Percentiles rank a stretch among this genome's conserved stretches.
Conservation (phyloP, 2,888 invertebrate genomes). For the Urechis unicinctus region DNA sequence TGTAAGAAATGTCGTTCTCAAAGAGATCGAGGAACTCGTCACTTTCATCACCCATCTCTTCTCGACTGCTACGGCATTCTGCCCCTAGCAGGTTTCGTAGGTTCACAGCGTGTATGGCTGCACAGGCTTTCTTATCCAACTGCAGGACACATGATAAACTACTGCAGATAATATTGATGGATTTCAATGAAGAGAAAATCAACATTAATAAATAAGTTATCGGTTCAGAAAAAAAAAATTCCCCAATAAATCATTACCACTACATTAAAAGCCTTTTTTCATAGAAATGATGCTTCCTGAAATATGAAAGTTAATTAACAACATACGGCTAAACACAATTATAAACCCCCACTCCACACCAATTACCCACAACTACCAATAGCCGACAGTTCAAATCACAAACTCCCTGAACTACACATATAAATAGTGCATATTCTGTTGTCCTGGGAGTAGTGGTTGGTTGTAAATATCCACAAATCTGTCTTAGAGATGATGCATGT, state of each 20-base stretch:
- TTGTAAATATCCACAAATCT: neutral
- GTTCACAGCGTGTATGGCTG: constrained; percentile 98
- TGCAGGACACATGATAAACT: constrained; percentile 4
- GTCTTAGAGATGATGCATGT: neutral
- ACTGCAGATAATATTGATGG: neutral
- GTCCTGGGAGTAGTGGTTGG: no score
- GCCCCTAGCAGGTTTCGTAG: constrained; percentile 92
- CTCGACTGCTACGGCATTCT: constrained; percentile 83
- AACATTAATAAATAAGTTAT: neutral
- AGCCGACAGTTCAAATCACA: no score
- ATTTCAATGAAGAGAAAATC: no score
- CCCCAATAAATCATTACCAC: no score
- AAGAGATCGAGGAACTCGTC: constrained; percentile 92
- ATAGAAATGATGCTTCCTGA: no score
- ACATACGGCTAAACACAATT: no score
- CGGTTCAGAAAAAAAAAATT: neutral
- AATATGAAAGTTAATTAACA: no score
- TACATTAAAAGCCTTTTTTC: no score
- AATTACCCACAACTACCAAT: no score
- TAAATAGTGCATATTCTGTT: no score
- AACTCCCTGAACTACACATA: no score
- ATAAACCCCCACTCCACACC: neutral
- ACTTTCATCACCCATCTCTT: constrained; percentile 94
- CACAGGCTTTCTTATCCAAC: constrained; percentile 87
- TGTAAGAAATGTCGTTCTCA: constrained; percentile 80